A percentile compares a stretch with the other conserved stretches of the same genome.
Evolutionary conservation across 1,140 invertebrate species (phyloP).

Genomic region (Agraylea sexmaculata): DNA sequence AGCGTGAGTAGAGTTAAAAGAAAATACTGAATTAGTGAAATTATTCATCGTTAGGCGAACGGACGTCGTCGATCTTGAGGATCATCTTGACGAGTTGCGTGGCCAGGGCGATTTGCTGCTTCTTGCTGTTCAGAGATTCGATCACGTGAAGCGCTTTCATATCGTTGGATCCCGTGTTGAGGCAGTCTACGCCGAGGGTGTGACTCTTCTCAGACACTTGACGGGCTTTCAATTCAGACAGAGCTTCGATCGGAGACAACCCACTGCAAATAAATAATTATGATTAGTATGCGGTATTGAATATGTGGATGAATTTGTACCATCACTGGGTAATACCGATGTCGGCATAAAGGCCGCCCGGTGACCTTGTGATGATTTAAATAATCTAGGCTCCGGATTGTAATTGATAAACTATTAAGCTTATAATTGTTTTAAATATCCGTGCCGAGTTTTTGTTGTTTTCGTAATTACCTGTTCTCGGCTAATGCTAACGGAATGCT

Average conservation of each 20-base stretch:
- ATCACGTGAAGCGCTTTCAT: constrained; percentile 96
- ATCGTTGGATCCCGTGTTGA: constrained; percentile 65
- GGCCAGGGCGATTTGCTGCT: constrained; percentile 92
- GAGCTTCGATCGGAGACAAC: constrained; percentile 78
- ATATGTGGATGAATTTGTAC: background rate
- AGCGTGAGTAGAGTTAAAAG: too few relatives aligned
- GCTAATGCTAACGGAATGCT: constrained; percentile 89
- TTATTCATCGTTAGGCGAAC: constrained; percentile 59
- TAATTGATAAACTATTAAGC: background rate
- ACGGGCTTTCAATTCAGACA: constrained; percentile 84
- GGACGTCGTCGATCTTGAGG: constrained; percentile 97
- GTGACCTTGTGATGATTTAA: background rate
- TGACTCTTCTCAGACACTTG: constrained; percentile 81
- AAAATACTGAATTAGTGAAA: too few relatives aligned
- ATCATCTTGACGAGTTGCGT: constrained; percentile 99
- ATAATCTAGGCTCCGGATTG: background rate
- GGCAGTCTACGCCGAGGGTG: constrained; percentile 89
- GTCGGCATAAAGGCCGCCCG: background rate
- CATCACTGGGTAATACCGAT: background rate
- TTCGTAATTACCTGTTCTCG: constrained; percentile 62
- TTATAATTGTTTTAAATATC: too few relatives aligned
- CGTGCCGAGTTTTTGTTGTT: too few relatives aligned
- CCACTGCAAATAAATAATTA: constrained; percentile 49
- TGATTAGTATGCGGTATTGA: background rate
- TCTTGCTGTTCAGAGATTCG: constrained; percentile 94